Conservation (phyloP, 1,140 invertebrate species). For the Polypedilum vanderplanki region DNA sequence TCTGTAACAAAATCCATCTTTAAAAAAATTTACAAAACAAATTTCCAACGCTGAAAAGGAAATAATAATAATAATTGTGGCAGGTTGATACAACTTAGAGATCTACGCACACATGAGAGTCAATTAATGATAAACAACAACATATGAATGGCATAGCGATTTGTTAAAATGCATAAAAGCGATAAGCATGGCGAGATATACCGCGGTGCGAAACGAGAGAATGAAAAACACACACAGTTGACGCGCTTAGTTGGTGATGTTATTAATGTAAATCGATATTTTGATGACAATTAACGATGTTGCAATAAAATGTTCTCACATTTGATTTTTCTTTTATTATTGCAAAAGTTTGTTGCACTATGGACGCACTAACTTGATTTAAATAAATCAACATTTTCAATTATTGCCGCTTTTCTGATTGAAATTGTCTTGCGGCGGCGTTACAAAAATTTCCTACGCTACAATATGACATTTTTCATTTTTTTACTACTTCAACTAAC, state of each 20-base stretch:
- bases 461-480: too few species aligned
- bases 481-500: too few species aligned
- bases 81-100: slow-evolving; percentile 24
- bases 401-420: neutral
- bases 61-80: neutral
- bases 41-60: too few species aligned
- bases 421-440: too few species aligned
- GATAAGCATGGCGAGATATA: neutral
- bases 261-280: slow-evolving; percentile 20
- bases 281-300: neutral
- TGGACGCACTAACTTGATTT: neutral
- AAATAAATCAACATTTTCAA: neutral
- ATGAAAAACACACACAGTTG: neutral
- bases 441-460: too few species aligned
- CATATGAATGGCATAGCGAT: neutral
- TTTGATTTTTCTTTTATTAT: neutral
- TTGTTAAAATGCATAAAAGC: neutral
- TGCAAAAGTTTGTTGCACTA: neutral
- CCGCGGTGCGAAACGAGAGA: neutral
- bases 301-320: neutral
- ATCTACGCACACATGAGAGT: neutral
- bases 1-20: too few species aligned
- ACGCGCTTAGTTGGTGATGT: neutral
- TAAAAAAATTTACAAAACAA: too few species aligned
- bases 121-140: neutral